phyloP scores from a whole-genome alignment of 1,140 invertebrate genomes.

The Choristoneura fumiferana region DNA sequence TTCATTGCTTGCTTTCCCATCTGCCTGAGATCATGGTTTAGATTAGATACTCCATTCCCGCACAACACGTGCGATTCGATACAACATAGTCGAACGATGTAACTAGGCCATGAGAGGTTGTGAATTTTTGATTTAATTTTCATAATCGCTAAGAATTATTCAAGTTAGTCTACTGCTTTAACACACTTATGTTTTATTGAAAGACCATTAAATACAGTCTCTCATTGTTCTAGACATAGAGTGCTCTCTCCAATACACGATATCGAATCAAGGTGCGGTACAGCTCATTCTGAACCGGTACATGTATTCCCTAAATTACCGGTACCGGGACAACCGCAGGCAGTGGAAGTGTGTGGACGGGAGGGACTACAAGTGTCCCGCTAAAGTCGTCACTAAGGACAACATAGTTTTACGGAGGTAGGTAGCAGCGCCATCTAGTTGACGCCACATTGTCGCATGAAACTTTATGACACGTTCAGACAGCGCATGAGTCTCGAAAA shows the following conservation, averaged over 20 bases:
- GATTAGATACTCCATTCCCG: no score
- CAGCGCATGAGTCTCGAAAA: no score
- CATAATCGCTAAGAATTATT: no score
- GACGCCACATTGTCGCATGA: neutral
- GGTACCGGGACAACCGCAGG: neutral
- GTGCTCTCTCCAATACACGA: conserved; percentile 20
- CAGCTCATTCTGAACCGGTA: conserved; percentile 31
- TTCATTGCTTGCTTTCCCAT: no score
- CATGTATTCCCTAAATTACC: conserved; percentile 25
- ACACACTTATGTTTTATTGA: no score
- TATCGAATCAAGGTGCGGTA: conserved; percentile 26
- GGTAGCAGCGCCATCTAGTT: neutral
- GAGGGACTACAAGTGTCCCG: conserved; percentile 18
- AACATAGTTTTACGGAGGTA: conserved; percentile 25
- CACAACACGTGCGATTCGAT: no score
- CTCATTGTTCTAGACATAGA: neutral
- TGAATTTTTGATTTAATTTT: no score
- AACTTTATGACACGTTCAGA: neutral
- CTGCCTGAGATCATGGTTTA: no score
- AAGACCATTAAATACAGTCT: neutral
- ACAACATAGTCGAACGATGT: no score
- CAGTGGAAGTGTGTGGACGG: conserved; percentile 25
- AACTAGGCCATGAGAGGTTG: no score
- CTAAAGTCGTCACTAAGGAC: conserved; percentile 23
- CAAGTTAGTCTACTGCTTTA: no score